Percentiles rank a stretch among this genome's conserved stretches.
Conservation (phyloP, 2,113 vertebrate species). For the Excalfactoria chinensis region DNA sequence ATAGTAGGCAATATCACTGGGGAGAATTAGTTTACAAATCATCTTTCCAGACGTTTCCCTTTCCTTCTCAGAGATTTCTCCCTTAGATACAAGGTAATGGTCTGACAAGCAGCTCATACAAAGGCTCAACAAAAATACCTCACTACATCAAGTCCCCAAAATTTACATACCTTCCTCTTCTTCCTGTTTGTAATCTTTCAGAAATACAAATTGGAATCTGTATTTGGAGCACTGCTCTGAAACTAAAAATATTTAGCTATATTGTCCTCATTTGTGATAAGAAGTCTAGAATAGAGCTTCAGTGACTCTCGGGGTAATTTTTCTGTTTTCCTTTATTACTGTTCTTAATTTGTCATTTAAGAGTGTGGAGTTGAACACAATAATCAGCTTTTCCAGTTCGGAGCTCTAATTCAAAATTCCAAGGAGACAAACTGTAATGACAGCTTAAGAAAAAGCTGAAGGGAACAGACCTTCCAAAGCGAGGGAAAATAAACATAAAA, state of each 20-base stretch:
- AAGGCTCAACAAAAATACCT: neutral
- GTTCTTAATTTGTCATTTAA: neutral
- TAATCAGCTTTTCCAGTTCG: neutral
- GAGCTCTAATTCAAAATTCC: neutral
- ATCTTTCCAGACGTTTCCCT: neutral
- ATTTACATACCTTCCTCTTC: neutral
- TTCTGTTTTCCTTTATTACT: neutral
- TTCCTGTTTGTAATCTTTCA: neutral
- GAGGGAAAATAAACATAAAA: neutral
- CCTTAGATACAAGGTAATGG: neutral
- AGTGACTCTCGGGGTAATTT: neutral
- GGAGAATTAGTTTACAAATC: neutral
- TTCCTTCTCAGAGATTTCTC: neutral
- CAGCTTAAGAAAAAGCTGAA: neutral
- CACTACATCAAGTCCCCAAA: neutral
- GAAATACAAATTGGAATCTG: neutral
- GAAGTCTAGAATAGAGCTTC: neutral
- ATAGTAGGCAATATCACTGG: neutral
- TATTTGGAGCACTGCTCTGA: neutral
- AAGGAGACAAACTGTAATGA: neutral
- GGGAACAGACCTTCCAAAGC: neutral
- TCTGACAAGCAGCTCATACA: neutral
- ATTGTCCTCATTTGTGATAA: neutral
- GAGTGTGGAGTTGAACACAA: neutral
- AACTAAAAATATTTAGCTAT: neutral